Percentiles rank a stretch among this genome's conserved stretches.
Evolutionary conservation across 2,797 vertebrate genomes (phyloP).

Genomic region (Sebastiscus tertius): DNA sequence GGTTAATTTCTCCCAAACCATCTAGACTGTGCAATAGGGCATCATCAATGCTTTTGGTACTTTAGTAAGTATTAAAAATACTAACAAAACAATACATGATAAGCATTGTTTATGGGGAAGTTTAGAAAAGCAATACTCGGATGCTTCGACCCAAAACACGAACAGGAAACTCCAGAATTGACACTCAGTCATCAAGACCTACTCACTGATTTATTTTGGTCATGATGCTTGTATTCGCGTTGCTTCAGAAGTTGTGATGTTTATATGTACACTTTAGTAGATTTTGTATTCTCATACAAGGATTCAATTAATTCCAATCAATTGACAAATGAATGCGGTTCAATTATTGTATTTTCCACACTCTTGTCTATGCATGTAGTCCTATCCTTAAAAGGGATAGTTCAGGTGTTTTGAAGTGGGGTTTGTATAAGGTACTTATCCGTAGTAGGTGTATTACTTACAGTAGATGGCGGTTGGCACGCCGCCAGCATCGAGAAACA

Average conservation of each 20-base stretch:
- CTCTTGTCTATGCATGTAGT: background rate
- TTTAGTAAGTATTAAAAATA: background rate
- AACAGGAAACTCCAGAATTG: background rate
- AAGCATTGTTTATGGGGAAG: background rate
- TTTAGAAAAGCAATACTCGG: background rate
- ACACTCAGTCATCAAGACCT: background rate
- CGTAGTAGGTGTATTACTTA: no score
- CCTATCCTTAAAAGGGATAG: background rate
- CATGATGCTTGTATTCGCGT: background rate
- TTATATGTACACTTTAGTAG: background rate
- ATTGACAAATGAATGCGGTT: background rate
- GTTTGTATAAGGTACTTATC: no score
- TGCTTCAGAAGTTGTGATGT: background rate
- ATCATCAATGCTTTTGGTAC: background rate
- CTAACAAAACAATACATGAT: background rate
- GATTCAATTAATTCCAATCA: background rate
- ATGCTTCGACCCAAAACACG: background rate
- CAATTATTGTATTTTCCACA: background rate
- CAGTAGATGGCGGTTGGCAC: no score
- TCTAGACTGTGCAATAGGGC: conserved; percentile 43
- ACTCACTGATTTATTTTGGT: background rate
- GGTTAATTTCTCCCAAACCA: background rate
- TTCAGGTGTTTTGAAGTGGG: no score
- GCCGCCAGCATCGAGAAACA: no score
- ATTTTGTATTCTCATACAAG: background rate